phyloP scores from a whole-genome alignment of 2,797 vertebrate genomes.

The Oreonectes daqikongensis region DNA sequence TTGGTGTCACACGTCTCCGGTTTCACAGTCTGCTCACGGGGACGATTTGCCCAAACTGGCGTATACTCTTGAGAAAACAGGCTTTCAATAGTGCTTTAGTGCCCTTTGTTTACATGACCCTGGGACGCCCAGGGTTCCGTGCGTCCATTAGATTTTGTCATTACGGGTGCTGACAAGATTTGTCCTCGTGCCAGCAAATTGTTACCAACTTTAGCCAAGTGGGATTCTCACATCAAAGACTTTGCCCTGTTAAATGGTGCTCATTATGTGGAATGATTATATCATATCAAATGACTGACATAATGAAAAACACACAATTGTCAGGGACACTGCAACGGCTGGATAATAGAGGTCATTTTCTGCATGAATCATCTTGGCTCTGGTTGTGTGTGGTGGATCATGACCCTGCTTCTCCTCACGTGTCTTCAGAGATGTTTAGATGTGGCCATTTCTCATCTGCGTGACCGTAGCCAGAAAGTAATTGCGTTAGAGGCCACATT shows the following conservation, averaged over 20 bases:
- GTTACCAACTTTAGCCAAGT: conserved; percentile 28
- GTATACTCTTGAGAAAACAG: conserved; percentile 65
- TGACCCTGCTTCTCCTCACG: conserved; percentile 25
- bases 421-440: conserved; percentile 37
- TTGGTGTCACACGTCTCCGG: conserved; percentile 39
- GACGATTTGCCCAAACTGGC: conserved; percentile 62
- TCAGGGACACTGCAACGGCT: conserved; percentile 17
- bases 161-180: conserved; percentile 50
- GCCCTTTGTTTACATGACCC: conserved; percentile 54
- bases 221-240: conserved; percentile 34
- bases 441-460: conserved; percentile 15
- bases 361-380: conserved; percentile 22
- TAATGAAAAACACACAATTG: conserved; percentile 37
- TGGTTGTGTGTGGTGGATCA: conserved; percentile 20
- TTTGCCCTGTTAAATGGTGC: conserved; percentile 31
- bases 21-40: conserved; percentile 67
- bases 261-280: conserved; percentile 35
- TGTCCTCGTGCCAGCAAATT: conserved; percentile 26
- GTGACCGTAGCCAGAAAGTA: conserved; percentile 30
- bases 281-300: conserved; percentile 45
- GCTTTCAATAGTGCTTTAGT: conserved; percentile 53
- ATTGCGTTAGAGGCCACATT: conserved; percentile 48
- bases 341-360: conserved; percentile 39
- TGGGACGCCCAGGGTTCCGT: conserved; percentile 20
- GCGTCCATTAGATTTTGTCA: conserved; percentile 26